Evolutionary conservation across 2,888 invertebrate genomes (phyloP).

Genomic region (Orchesella flavescens): DNA sequence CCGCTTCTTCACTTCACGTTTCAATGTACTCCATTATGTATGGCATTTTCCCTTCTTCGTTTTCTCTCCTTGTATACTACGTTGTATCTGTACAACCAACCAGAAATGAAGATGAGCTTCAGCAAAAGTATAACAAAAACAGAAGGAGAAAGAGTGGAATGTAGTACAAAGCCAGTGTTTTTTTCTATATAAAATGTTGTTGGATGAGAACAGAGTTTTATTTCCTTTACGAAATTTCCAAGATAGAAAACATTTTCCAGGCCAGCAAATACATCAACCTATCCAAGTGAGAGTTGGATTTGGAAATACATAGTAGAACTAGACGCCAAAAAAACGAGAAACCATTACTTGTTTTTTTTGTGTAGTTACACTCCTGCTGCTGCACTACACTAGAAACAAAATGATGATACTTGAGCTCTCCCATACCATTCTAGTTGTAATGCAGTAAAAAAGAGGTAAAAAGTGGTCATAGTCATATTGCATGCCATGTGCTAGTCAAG

Average conservation of each 20-base stretch:
- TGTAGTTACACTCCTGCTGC: background rate
- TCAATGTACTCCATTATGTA: conserved; percentile 15
- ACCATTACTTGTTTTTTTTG: conserved; percentile 47
- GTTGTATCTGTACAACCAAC: too few species aligned
- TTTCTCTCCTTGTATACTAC: background rate
- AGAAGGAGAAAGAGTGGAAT: conserved; percentile 1
- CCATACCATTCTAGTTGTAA: too few species aligned
- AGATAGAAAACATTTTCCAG: conserved; percentile 57
- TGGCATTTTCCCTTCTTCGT: background rate
- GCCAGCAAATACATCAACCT: conserved; percentile 59
- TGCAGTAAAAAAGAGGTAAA: too few species aligned
- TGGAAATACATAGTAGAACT: background rate
- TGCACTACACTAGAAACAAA: background rate
- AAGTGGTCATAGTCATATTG: conserved; percentile 43
- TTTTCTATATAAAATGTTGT: background rate
- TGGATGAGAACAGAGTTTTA: too few species aligned
- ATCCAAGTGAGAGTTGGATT: conserved; percentile 30
- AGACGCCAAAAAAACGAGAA: background rate
- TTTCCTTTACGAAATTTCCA: too few species aligned
- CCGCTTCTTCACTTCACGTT: background rate
- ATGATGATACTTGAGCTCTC: too few species aligned
- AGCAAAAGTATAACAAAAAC: conserved; percentile 1
- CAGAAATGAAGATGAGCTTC: background rate
- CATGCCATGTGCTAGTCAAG: conserved; percentile 24
- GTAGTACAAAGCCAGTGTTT: background rate